Percentiles rank a stretch among this genome's conserved stretches.
Conservation (phyloP, 1,140 invertebrate species). For the Pseudoatta argentina region DNA sequence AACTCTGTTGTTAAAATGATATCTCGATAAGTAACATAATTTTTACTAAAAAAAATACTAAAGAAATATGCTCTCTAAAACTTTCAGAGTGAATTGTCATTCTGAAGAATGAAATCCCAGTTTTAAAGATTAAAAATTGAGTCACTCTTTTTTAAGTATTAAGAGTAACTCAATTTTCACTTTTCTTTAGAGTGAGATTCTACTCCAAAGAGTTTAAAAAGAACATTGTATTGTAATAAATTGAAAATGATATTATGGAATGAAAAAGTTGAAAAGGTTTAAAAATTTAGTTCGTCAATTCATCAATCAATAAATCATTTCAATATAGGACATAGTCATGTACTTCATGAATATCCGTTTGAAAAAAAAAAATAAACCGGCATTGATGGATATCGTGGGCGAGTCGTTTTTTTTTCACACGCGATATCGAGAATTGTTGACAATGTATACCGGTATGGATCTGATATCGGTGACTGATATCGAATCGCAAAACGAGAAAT, state of each 20-base stretch:
- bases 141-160: too few species aligned
- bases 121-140: too few species aligned
- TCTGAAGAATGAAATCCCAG: too few species aligned
- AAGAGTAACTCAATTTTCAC: too few species aligned
- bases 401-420: not conserved
- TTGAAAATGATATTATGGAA: not conserved
- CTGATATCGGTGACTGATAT: conserved; percentile 10
- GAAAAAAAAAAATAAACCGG: not conserved
- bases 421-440: conserved; percentile 13
- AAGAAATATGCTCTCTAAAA: not conserved
- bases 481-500: not conserved
- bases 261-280: not conserved
- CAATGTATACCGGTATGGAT: not conserved
- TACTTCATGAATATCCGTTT: not conserved
- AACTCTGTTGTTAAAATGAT: too few species aligned
- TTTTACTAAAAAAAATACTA: not conserved
- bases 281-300: conserved; percentile 27
- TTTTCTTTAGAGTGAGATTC: too few species aligned
- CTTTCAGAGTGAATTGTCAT: too few species aligned
- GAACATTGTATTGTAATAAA: not conserved
- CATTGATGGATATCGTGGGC: not conserved
- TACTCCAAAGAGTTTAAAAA: too few species aligned
- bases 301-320: not conserved
- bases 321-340: not conserved
- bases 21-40: not conserved